Evolutionary conservation across 92 coral and sea anemone genomes (phyloP).

Genomic region (Meandrina meandrites): DNA sequence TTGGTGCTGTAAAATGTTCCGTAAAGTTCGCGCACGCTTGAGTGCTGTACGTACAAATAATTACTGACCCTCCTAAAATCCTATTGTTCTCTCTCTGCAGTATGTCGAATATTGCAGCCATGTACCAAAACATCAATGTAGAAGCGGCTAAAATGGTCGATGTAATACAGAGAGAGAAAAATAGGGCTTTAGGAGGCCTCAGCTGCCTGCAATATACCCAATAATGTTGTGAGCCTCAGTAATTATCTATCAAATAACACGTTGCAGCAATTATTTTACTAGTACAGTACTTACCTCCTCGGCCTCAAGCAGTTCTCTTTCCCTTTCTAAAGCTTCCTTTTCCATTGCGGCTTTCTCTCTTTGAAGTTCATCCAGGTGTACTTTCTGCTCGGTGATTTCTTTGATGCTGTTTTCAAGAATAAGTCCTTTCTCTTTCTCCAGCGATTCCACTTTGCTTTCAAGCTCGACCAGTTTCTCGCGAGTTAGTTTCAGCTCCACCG

Average conservation of each 20-base stretch:
- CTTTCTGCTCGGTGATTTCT: slow-evolving; percentile 74
- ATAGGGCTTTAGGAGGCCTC: no score
- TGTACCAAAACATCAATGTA: no score
- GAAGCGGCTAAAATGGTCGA: no score
- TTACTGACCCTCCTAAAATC: no score
- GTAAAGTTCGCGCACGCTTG: background rate
- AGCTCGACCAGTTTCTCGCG: slow-evolving; percentile 79
- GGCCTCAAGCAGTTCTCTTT: slow-evolving; percentile 57
- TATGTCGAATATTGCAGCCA: no score
- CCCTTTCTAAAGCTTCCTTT: slow-evolving; percentile 65
- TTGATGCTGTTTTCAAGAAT: slow-evolving; percentile 59
- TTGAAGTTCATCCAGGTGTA: slow-evolving; percentile 75
- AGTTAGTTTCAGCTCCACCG: slow-evolving; percentile 70
- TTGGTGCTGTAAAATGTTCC: background rate
- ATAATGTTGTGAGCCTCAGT: no score
- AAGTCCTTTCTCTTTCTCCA: slow-evolving; percentile 65
- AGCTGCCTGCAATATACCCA: no score
- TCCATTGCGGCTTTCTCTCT: slow-evolving; percentile 66
- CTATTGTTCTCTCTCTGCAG: no score
- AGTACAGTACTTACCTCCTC: slow-evolving; percentile 69
- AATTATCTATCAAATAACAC: no score
- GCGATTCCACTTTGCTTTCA: slow-evolving; percentile 55
- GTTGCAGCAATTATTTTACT: background rate
- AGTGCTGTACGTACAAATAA: background rate
- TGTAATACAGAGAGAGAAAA: no score